Evolutionary conservation across 1,140 invertebrate species (phyloP).

Genomic region (Pararge aegeria): DNA sequence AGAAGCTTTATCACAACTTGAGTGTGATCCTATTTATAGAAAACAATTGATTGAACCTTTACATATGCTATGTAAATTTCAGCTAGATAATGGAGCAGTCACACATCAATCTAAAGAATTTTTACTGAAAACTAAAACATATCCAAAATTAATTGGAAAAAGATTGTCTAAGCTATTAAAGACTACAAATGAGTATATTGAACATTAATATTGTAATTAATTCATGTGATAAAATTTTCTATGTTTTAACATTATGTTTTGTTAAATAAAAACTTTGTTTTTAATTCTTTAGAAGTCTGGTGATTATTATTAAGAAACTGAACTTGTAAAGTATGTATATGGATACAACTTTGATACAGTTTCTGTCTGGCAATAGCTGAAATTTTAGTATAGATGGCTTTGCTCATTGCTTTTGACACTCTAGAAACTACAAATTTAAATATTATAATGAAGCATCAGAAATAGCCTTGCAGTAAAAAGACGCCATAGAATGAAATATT

Average conservation of each 20-base stretch:
- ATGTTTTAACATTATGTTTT: not conserved
- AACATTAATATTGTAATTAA: not conserved
- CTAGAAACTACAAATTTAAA: too few species aligned
- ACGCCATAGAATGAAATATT: too few species aligned
- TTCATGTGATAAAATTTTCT: not conserved
- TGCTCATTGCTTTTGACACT: too few species aligned
- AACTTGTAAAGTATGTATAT: too few species aligned
- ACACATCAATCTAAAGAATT: slow-evolving; percentile 96
- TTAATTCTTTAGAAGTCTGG: too few species aligned
- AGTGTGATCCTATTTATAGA: slow-evolving; percentile 84
- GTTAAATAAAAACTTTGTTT: too few species aligned
- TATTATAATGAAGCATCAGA: too few species aligned
- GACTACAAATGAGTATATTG: slow-evolving; percentile 50
- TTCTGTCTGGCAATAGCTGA: too few species aligned
- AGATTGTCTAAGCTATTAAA: slow-evolving; percentile 83
- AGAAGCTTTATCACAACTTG: slow-evolving; percentile 88
- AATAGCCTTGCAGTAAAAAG: too few species aligned
- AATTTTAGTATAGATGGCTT: too few species aligned
- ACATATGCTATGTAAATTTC: slow-evolving; percentile 90
- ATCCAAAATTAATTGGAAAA: slow-evolving; percentile 91
- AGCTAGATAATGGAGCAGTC: slow-evolving; percentile 94
- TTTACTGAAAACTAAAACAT: slow-evolving; percentile 90
- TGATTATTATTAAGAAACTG: too few species aligned
- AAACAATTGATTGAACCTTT: slow-evolving; percentile 88
- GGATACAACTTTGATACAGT: too few species aligned